Percentiles rank a stretch among this genome's conserved stretches.
These are phyloP conservation scores for Pterois miles DNA, from an alignment of 2,797 vertebrate genomes.

Conservation along the genomic window DNA sequence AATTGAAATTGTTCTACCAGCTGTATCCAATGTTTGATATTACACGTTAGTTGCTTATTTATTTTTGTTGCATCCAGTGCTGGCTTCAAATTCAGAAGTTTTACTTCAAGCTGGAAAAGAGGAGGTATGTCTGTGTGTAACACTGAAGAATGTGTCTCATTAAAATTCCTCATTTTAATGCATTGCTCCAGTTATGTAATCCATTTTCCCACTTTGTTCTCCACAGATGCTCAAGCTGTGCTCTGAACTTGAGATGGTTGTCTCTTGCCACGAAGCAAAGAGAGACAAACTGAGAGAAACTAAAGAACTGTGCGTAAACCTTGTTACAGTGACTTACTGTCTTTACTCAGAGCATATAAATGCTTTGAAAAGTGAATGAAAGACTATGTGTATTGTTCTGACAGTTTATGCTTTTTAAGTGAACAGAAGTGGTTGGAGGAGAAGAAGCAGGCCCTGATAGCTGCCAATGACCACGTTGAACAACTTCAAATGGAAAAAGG, in stretches of 20 bases:
- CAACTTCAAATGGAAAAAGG: conserved; percentile 68
- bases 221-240: conserved; percentile 87
- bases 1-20: neutral
- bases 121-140: conserved; percentile 68
- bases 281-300: conserved; percentile 84
- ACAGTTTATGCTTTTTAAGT: conserved; percentile 55
- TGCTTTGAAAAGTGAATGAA: neutral
- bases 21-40: neutral
- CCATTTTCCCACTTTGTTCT: neutral
- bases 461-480: conserved; percentile 59
- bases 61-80: conserved; percentile 57
- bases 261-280: conserved; percentile 80
- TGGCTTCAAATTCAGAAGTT: conserved; percentile 77
- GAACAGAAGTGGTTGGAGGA: conserved; percentile 82
- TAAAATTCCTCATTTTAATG: neutral
- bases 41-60: neutral
- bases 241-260: conserved; percentile 86
- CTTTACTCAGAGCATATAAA: neutral
- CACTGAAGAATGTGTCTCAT: neutral
- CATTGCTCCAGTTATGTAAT: neutral
- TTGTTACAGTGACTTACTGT: neutral
- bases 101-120: conserved; percentile 78
- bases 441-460: conserved; percentile 71
- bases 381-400: neutral
- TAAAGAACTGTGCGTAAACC: conserved; percentile 86